These are phyloP conservation scores for Cheilosia variabilis DNA, from an alignment of 2,888 invertebrate genomes.

Conservation along the genomic window DNA sequence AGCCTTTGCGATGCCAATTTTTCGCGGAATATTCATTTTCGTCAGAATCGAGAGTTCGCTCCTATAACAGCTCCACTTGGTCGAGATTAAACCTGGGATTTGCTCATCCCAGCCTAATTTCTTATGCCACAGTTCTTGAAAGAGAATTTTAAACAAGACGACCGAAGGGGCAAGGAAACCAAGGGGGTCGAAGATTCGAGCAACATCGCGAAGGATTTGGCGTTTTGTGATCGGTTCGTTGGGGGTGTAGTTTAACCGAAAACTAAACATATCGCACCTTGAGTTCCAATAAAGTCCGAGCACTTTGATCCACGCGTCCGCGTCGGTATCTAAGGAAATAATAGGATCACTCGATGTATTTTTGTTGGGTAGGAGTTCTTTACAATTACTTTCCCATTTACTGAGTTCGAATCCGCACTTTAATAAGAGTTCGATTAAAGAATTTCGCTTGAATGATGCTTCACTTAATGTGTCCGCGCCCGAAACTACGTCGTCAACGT, in stretches of 20 bases:
- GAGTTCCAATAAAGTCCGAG: slow-evolving; percentile 28
- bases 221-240: slow-evolving; percentile 8
- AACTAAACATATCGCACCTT: not conserved
- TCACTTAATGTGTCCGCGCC: slow-evolving; percentile 5
- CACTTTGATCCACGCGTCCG: slow-evolving; percentile 26
- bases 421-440: not conserved
- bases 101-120: slow-evolving; percentile 10
- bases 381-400: slow-evolving; percentile 31
- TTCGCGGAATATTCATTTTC: no score
- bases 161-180: no score
- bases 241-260: slow-evolving; percentile 2
- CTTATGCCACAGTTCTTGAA: slow-evolving; percentile 28
- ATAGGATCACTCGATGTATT: not conserved
- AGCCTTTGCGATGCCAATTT: not conserved
- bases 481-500: slow-evolving; percentile 20
- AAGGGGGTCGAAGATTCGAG: slow-evolving; percentile 28
- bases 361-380: slow-evolving; percentile 33
- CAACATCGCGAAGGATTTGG: slow-evolving; percentile 11
- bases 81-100: slow-evolving; percentile 29
- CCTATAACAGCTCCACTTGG: slow-evolving; percentile 55
- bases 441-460: not conserved
- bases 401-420: slow-evolving; percentile 7
- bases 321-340: not conserved
- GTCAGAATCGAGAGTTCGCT: no score
- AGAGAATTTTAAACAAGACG: slow-evolving; percentile 30